Percentiles rank a stretch among this genome's conserved stretches.
phyloP scores from a whole-genome alignment of 2,797 vertebrate genomes.

The Schizothorax lantsangensis region DNA sequence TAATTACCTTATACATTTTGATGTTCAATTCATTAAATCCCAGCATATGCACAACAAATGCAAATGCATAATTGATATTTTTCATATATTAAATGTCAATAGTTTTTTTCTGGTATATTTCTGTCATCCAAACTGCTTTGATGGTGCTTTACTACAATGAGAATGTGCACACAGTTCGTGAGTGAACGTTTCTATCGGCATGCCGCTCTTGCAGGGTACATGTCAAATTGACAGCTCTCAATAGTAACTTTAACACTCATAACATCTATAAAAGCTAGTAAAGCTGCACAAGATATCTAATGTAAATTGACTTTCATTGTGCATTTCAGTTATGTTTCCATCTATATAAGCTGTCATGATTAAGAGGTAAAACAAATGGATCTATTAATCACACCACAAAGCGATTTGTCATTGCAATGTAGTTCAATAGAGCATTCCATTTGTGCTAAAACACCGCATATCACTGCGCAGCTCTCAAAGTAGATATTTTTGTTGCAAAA shows the following conservation, averaged over 20 bases:
- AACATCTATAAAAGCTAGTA: neutral
- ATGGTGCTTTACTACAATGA: neutral
- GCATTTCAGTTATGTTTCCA: neutral
- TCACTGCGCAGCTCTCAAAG: neutral
- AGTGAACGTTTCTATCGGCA: neutral
- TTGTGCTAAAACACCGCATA: neutral
- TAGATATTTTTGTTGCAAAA: neutral
- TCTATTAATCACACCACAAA: neutral
- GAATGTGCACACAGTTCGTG: neutral
- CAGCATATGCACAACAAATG: neutral
- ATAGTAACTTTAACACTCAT: conserved; percentile 18
- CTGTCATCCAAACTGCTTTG: neutral
- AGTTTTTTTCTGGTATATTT: neutral
- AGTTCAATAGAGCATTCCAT: neutral
- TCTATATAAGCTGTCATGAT: neutral
- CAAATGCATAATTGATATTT: neutral
- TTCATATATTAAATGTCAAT: neutral
- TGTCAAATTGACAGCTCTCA: neutral
- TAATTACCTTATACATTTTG: neutral
- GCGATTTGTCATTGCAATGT: neutral
- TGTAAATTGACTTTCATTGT: neutral
- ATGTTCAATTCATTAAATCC: neutral
- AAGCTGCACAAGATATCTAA: neutral
- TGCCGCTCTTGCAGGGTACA: neutral
- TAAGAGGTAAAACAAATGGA: neutral